Conservation (phyloP, 2,888 invertebrate genomes). For the Sesia bembeciformis region DNA sequence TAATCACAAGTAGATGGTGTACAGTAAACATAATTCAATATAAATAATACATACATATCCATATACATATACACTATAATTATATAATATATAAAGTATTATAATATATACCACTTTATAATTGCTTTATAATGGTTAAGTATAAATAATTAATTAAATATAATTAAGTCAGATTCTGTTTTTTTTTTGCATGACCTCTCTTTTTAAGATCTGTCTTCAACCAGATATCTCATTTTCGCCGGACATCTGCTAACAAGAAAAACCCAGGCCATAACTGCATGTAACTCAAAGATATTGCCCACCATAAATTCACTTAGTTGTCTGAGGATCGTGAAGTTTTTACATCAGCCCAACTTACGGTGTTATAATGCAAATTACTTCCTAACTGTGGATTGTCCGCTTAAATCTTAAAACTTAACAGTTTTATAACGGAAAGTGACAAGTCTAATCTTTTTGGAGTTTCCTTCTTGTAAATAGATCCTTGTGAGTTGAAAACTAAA, state of each 20-base stretch:
- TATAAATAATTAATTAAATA: not conserved
- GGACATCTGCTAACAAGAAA: conserved; percentile 7
- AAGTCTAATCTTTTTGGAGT: conserved; percentile 26
- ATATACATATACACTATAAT: no score
- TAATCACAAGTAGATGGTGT: no score
- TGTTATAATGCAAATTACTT: conserved; percentile 56
- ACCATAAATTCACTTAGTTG: conserved; percentile 49
- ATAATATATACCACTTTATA: not conserved
- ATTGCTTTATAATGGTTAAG: not conserved
- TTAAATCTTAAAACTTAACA: conserved; percentile 25
- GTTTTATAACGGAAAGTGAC: conserved; percentile 22
- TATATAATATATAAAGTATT: not conserved
- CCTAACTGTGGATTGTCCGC: conserved; percentile 32
- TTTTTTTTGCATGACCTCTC: not conserved
- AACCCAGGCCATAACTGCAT: conserved; percentile 28
- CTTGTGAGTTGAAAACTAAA: not conserved
- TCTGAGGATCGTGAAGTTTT: conserved; percentile 44
- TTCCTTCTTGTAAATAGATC: conserved; percentile 7
- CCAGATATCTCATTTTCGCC: not conserved
- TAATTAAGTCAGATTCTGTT: not conserved
- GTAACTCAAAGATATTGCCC: conserved; percentile 42
- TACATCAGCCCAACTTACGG: conserved; percentile 43
- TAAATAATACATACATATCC: no score
- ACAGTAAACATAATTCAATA: no score
- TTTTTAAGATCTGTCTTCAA: not conserved